Percentiles rank a stretch among this genome's conserved stretches.
These are phyloP conservation scores for Chromoteleia sp. DNA, from an alignment of 2,888 invertebrate genomes.

Conservation along the genomic window DNA sequence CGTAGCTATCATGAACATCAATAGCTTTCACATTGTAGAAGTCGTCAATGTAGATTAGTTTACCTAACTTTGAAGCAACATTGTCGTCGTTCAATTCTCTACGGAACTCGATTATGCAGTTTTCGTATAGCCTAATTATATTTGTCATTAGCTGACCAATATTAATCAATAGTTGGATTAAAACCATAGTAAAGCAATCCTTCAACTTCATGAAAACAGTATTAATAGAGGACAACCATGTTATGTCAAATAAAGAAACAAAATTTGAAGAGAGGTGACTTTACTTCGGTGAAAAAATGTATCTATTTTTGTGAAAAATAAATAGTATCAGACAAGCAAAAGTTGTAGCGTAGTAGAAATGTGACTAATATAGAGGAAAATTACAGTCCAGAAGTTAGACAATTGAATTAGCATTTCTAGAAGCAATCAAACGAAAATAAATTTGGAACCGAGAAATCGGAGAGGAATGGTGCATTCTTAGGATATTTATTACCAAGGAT, in stretches of 20 bases:
- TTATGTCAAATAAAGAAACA: not conserved
- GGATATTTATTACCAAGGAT: slow-evolving; percentile 61
- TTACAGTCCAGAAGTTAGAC: slow-evolving; percentile 10
- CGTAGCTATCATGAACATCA: slow-evolving; percentile 42
- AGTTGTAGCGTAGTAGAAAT: not conserved
- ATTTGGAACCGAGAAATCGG: slow-evolving; percentile 12
- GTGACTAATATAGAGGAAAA: not conserved
- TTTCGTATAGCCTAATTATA: slow-evolving; percentile 31
- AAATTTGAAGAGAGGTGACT: too few relatives aligned
- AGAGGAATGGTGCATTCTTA: slow-evolving; percentile 37
- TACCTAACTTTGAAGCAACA: slow-evolving; percentile 31
- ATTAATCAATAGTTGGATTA: slow-evolving; percentile 6
- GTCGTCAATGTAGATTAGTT: slow-evolving; percentile 54
- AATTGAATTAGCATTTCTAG: slow-evolving; percentile 41
- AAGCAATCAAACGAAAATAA: slow-evolving; percentile 38
- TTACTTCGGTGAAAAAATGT: not conserved
- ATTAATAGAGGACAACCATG: not conserved
- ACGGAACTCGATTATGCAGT: slow-evolving; percentile 33
- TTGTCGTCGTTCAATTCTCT: slow-evolving; percentile 29
- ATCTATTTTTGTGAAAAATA: not conserved
- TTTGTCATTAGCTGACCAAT: slow-evolving; percentile 25
- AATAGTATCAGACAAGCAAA: not conserved
- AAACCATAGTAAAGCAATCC: not conserved
- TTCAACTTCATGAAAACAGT: not conserved
- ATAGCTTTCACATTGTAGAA: slow-evolving; percentile 34